Evolutionary conservation across 2,888 invertebrate species (phyloP).

Genomic region (Apoderus coryli): DNA sequence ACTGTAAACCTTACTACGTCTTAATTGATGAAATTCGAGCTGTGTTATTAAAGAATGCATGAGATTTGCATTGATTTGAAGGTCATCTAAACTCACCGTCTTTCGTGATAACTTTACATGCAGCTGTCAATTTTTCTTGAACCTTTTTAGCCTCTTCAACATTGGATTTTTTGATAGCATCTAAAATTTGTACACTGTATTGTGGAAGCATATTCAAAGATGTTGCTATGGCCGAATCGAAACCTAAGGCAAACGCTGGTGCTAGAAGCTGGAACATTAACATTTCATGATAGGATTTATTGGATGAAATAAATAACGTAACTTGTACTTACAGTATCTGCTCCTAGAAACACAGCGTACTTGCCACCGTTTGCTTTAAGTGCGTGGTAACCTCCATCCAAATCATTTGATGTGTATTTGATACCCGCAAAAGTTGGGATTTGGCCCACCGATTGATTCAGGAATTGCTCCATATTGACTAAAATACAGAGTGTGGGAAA

Average conservation of each 20-base stretch:
- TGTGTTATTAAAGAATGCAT: neutral
- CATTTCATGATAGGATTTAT: constrained; percentile 1
- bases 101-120: constrained; percentile 34
- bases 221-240: constrained; percentile 58
- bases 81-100: constrained; percentile 33
- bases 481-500: no score
- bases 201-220: constrained; percentile 51
- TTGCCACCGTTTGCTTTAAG: constrained; percentile 18
- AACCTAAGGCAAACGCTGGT: constrained; percentile 51
- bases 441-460: constrained; percentile 41
- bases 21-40: no score
- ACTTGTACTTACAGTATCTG: constrained; percentile 43
- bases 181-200: constrained; percentile 40
- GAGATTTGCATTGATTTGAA: neutral
- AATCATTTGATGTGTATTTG: constrained; percentile 65
- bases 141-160: constrained; percentile 34
- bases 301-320: neutral
- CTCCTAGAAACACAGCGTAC: constrained; percentile 35
- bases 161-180: constrained; percentile 33
- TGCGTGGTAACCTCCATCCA: constrained; percentile 46
- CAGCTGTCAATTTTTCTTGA: constrained; percentile 37
- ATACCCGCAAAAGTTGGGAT: constrained; percentile 66
- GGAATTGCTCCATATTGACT: constrained; percentile 62
- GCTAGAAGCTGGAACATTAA: constrained; percentile 44
- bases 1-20: no score